phyloP scores from a whole-genome alignment of 1,140 invertebrate species.

The Uloborus diversus region DNA sequence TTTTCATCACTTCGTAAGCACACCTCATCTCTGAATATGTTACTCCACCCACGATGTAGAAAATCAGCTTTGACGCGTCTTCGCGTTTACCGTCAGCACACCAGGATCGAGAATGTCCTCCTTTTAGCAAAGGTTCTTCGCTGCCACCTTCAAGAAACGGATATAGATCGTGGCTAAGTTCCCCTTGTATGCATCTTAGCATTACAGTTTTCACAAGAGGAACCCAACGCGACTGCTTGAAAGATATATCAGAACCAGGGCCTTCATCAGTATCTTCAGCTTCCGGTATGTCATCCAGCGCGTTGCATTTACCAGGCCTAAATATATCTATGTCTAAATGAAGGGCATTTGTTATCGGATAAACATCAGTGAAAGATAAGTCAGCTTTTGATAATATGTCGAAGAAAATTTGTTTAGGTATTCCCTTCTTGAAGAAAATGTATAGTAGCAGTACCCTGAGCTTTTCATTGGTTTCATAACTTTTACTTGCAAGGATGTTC shows the following conservation, averaged over 20 bases:
- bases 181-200: constrained; percentile 1
- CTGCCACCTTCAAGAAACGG: neutral
- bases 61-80: constrained; percentile 69
- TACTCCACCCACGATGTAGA: constrained; percentile 70
- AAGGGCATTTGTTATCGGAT: constrained; percentile 17
- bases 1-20: constrained; percentile 70
- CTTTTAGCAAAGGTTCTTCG: neutral
- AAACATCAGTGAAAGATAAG: neutral
- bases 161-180: constrained; percentile 5
- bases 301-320: constrained; percentile 16
- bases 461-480: neutral
- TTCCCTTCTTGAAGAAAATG: constrained; percentile 35
- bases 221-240: neutral
- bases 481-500: neutral
- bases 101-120: constrained; percentile 6
- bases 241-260: neutral
- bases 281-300: neutral
- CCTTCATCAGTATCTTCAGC: neutral
- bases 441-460: constrained; percentile 29
- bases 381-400: neutral
- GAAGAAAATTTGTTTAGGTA: neutral
- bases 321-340: constrained; percentile 38
- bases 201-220: neutral
- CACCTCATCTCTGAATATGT: constrained; percentile 71
- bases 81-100: constrained; percentile 7